phyloP scores from a whole-genome alignment of 2,888 invertebrate genomes.

The Oithona nana region DNA sequence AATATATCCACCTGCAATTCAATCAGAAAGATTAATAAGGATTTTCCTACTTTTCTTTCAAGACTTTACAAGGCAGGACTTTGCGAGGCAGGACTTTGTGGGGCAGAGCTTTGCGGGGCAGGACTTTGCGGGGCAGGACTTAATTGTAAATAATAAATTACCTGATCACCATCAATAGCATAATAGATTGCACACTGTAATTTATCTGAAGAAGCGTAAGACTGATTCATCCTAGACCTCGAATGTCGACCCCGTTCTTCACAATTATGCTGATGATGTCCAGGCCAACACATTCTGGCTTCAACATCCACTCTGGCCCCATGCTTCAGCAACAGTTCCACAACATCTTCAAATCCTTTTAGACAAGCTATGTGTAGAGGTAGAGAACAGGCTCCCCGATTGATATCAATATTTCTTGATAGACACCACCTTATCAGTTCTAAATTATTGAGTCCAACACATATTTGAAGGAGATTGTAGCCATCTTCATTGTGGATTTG shows the following conservation, averaged over 20 bases:
- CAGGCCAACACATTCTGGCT: slow-evolving; percentile 54
- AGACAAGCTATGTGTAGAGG: slow-evolving; percentile 53
- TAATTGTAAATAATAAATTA: slow-evolving; percentile 22
- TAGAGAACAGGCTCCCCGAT: slow-evolving; percentile 49
- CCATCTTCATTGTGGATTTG: slow-evolving; percentile 45
- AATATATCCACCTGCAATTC: slow-evolving; percentile 35
- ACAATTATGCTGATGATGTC: slow-evolving; percentile 46
- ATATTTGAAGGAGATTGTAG: slow-evolving; percentile 49
- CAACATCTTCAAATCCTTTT: slow-evolving; percentile 48
- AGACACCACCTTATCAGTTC: slow-evolving; percentile 47
- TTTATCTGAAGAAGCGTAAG: slow-evolving; percentile 28
- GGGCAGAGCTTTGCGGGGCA: too few species aligned
- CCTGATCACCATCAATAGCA: slow-evolving; percentile 51
- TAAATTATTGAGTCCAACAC: slow-evolving; percentile 47
- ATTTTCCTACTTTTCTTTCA: slow-evolving; percentile 5
- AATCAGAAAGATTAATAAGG: background rate
- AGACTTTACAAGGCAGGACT: too few species aligned
- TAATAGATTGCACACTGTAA: slow-evolving; percentile 49
- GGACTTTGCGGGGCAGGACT: background rate
- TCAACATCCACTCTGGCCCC: slow-evolving; percentile 50
- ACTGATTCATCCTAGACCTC: slow-evolving; percentile 23
- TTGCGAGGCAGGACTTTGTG: too few species aligned
- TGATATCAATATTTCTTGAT: slow-evolving; percentile 42
- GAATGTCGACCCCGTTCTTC: slow-evolving; percentile 46
- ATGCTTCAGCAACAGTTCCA: slow-evolving; percentile 44